phyloP scores from a whole-genome alignment of 1,140 invertebrate species.

The Drosophila tani region DNA sequence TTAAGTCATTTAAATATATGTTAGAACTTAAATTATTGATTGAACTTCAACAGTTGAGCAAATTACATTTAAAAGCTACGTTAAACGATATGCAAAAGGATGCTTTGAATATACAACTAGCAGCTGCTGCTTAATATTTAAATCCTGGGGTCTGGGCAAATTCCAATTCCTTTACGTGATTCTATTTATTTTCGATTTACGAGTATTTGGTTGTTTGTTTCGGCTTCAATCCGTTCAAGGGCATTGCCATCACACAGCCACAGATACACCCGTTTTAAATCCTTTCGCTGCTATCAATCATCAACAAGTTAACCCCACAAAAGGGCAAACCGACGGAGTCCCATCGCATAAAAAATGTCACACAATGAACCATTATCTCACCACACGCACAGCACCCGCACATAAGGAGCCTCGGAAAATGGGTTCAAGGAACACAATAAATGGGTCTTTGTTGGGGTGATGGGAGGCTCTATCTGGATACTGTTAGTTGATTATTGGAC shows the following conservation, averaged over 20 bases:
- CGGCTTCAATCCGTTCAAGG: constrained; percentile 41
- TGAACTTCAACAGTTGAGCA: not conserved
- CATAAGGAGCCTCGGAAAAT: constrained; percentile 16
- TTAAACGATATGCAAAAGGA: not conserved
- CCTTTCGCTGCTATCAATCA: constrained; percentile 64
- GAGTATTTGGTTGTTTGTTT: constrained; percentile 25
- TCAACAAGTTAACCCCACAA: constrained; percentile 69
- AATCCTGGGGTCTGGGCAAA: not conserved
- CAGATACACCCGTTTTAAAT: constrained; percentile 27
- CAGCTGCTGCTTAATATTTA: constrained; percentile 15
- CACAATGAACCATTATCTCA: constrained; percentile 51
- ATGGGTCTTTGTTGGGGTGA: constrained; percentile 13
- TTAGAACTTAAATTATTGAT: not conserved
- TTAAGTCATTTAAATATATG: no score
- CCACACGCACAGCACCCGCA: constrained; percentile 23
- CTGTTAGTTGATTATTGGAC: constrained; percentile 49
- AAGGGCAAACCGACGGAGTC: constrained; percentile 25
- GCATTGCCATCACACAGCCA: constrained; percentile 29
- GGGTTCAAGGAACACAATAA: constrained; percentile 49
- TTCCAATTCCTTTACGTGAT: constrained; percentile 8
- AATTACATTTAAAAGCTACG: not conserved
- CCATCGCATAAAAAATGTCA: constrained; percentile 21
- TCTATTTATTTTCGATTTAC: constrained; percentile 32
- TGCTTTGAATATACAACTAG: not conserved
- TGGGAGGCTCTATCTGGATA: constrained; percentile 10